Conservation (phyloP, 1,140 invertebrate species). For the Tribolium madens region DNA sequence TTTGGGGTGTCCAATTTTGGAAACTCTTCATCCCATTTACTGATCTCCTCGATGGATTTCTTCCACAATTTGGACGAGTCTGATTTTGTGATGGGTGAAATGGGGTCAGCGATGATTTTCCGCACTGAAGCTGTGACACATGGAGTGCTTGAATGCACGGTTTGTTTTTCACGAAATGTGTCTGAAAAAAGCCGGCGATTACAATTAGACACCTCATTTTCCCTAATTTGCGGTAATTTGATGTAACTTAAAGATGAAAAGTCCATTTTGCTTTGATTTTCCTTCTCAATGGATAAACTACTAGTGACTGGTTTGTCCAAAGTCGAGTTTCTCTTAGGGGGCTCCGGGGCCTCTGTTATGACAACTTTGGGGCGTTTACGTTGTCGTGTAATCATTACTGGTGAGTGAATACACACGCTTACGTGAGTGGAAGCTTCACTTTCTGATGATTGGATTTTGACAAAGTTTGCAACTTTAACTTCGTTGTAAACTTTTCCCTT, state of each 20-base stretch:
- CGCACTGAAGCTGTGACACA: background rate
- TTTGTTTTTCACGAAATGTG: conserved; percentile 18
- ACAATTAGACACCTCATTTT: background rate
- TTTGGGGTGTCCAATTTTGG: conserved; percentile 9
- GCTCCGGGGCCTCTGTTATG: background rate
- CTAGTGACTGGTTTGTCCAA: conserved; percentile 2
- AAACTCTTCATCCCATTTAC: conserved; percentile 17
- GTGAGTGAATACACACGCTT: background rate
- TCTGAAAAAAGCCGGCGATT: conserved; percentile 5
- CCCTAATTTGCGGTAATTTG: background rate
- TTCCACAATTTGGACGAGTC: conserved; percentile 5
- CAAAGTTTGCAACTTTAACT: conserved; percentile 6
- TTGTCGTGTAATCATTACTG: background rate
- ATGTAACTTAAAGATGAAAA: background rate
- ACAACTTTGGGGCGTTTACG: background rate
- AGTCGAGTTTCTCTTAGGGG: conserved; percentile 4
- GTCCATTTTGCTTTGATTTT: background rate
- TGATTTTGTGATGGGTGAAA: conserved; percentile 3
- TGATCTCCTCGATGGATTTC: conserved; percentile 7
- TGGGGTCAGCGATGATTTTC: background rate
- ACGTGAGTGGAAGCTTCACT: background rate
- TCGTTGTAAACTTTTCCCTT: conserved; percentile 24
- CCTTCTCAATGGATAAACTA: conserved; percentile 19
- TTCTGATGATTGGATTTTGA: conserved; percentile 5
- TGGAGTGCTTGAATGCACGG: conserved; percentile 17